Evolutionary conservation across 2,113 vertebrate species (phyloP), one percentile per base, ranked within the genome.

Genomic region (Tonatia bakeri): DNA sequence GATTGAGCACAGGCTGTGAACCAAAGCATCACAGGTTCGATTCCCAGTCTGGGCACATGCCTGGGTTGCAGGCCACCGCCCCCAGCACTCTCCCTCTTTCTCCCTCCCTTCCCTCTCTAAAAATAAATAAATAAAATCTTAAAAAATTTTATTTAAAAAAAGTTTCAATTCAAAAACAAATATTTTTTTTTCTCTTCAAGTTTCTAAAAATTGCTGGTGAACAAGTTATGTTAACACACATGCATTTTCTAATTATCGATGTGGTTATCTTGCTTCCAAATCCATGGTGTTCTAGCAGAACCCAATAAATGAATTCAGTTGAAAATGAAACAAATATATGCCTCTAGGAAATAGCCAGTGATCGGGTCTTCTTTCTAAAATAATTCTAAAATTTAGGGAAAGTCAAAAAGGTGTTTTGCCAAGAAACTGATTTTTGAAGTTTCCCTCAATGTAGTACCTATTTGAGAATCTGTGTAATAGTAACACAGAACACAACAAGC

Each of bases 361-460:
- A 19, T 88, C 9, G 28, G 5, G 0, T 31, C 40, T 70, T 79
- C n/a, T 94, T 90, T 90, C 67, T 82, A 79, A 86, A 94, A 87
- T 38, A 83, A 88, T 75, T 83, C 2, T 36, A 59, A 87, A 91
- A 76, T 59, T 82, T 94, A 12, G 24, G 52, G 50, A 90, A 94
- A 84, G 36, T 7, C n/a, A 95, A 90, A 94, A 87, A 84, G 10
- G n/a, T 85, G n/a, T 56, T 94, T 97, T 93, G 6, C 50, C 47
- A 65, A 87, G 65, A 72, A 91, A 20, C 15, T 64, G 72, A 73
- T 76, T 69, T 43, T 56, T 10, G 56, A 65, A n/a, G 54, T 80
- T 89, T 75, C 24, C 36, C 26, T 89, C 61, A 54, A 13, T 64
- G 36, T 80, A 54, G 14, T 61, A 81, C 43, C n/a, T 43, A 33